A percentile compares a stretch with the other conserved stretches of the same genome.
Evolutionary conservation across 2,797 vertebrate genomes (phyloP).

Genomic region (Syngnathus acus): DNA sequence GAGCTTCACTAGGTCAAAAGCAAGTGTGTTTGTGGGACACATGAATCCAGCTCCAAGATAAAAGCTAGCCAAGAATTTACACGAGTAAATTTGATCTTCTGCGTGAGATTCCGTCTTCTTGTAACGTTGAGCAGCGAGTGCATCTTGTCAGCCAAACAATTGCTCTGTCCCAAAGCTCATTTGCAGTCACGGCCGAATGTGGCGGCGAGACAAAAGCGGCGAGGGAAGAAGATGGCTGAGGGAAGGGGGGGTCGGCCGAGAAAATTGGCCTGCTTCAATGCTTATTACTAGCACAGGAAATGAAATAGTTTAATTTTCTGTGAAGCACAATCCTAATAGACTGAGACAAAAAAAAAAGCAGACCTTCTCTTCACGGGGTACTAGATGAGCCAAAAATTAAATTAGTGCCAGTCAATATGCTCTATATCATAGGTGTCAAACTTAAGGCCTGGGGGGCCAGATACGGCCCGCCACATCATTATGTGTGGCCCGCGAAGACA

Average conservation of each 20-base stretch:
- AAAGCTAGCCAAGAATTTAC: slow-evolving; percentile 14
- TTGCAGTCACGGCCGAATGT: slow-evolving; percentile 52
- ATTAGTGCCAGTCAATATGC: not conserved
- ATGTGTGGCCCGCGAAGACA: too few relatives aligned
- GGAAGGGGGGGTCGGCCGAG: not conserved
- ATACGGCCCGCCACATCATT: too few relatives aligned
- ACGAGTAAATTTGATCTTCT: not conserved
- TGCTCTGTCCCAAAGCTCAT: slow-evolving; percentile 54
- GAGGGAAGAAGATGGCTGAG: not conserved
- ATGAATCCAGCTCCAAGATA: slow-evolving; percentile 41
- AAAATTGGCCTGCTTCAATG: not conserved
- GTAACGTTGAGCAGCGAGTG: slow-evolving; percentile 17
- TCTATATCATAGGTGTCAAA: not conserved
- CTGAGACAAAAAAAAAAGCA: not conserved
- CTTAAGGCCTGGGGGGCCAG: too few relatives aligned
- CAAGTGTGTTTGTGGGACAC: slow-evolving; percentile 6
- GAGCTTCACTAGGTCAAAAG: slow-evolving; percentile 8
- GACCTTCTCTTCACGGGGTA: not conserved
- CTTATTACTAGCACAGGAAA: slow-evolving; percentile 40
- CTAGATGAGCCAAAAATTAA: not conserved
- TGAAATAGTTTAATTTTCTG: slow-evolving; percentile 21
- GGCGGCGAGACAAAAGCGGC: slow-evolving; percentile 47
- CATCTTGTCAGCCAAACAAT: slow-evolving; percentile 49
- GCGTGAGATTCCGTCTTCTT: not conserved
- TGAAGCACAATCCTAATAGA: slow-evolving; percentile 1